Percentiles rank a stretch among this genome's conserved stretches.
Evolutionary conservation across 2,888 invertebrate genomes (phyloP).

Genomic region (Hypomecis atomaria): DNA sequence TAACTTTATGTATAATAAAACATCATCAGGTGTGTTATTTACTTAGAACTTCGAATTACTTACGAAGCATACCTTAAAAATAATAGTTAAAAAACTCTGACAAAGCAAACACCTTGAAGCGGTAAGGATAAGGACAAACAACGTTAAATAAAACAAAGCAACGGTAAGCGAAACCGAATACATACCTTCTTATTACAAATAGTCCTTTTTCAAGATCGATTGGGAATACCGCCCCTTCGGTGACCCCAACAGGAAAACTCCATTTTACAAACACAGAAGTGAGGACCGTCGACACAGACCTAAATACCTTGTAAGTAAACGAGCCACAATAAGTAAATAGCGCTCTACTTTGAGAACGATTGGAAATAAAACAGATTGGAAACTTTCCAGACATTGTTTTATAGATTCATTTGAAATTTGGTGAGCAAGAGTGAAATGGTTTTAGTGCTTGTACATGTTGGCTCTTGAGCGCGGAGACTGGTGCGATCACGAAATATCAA

Average conservation of each 20-base stretch:
- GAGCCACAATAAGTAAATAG: conserved; percentile 82
- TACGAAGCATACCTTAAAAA: conserved; percentile 1
- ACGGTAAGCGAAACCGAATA: conserved; percentile 62
- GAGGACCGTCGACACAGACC: conserved; percentile 73
- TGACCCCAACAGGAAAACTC: conserved; percentile 79
- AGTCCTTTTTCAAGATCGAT: conserved; percentile 71
- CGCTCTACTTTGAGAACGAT: conserved; percentile 70
- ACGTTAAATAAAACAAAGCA: conserved; percentile 47
- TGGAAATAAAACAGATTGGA: conserved; percentile 73
- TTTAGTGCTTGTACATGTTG: too few relatives aligned
- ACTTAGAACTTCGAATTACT: neutral
- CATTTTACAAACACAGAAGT: conserved; percentile 79
- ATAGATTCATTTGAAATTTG: neutral
- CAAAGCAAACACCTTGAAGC: conserved; percentile 21
- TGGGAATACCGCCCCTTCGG: conserved; percentile 71
- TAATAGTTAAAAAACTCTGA: neutral
- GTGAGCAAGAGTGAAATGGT: conserved; percentile 1
- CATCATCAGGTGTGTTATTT: neutral
- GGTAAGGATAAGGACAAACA: conserved; percentile 29
- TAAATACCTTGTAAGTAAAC: conserved; percentile 83
- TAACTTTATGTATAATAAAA: neutral
- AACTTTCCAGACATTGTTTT: conserved; percentile 66
- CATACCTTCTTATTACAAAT: conserved; percentile 61
- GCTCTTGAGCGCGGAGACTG: too few relatives aligned
- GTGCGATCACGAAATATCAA: too few relatives aligned